Conservation (phyloP, 2,113 vertebrate genomes). For the Brachyhypopomus occidentalis region DNA sequence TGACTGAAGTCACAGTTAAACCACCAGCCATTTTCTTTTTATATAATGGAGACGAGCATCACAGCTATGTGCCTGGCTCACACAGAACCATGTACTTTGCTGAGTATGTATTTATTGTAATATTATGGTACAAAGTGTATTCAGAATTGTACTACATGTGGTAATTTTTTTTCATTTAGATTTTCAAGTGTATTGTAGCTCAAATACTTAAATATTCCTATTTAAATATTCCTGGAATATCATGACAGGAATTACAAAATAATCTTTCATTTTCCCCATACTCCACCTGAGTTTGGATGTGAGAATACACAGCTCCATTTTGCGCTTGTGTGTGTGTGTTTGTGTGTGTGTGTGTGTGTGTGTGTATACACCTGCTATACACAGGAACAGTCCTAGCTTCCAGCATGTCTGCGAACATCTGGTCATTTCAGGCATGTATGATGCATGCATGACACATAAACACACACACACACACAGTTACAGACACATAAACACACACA, state of each 20-base stretch:
- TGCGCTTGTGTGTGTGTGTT: slow-evolving; percentile 2
- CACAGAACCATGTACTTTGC: too few relatives aligned
- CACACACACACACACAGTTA: neutral
- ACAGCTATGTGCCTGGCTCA: too few relatives aligned
- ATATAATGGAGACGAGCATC: too few relatives aligned
- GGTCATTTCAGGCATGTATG: neutral
- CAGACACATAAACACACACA: slow-evolving; percentile 12
- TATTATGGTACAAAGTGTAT: too few relatives aligned
- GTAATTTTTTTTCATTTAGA: too few relatives aligned
- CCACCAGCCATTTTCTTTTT: too few relatives aligned
- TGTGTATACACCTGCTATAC: slow-evolving; percentile 41
- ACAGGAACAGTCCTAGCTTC: neutral
- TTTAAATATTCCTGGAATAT: too few relatives aligned
- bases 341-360: neutral
- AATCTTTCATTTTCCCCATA: neutral
- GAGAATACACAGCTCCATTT: neutral
- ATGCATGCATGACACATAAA: neutral
- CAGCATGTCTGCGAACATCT: slow-evolving; percentile 34
- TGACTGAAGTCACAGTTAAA: too few relatives aligned
- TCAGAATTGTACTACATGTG: too few relatives aligned
- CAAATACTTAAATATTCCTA: too few relatives aligned
- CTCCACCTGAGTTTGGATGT: neutral
- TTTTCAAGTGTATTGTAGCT: too few relatives aligned
- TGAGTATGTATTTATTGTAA: too few relatives aligned
- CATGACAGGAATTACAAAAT: neutral